Percentiles rank a stretch among this genome's conserved stretches.
Conservation (phyloP, 2,113 vertebrate species). For the Lanius ludovicianus region DNA sequence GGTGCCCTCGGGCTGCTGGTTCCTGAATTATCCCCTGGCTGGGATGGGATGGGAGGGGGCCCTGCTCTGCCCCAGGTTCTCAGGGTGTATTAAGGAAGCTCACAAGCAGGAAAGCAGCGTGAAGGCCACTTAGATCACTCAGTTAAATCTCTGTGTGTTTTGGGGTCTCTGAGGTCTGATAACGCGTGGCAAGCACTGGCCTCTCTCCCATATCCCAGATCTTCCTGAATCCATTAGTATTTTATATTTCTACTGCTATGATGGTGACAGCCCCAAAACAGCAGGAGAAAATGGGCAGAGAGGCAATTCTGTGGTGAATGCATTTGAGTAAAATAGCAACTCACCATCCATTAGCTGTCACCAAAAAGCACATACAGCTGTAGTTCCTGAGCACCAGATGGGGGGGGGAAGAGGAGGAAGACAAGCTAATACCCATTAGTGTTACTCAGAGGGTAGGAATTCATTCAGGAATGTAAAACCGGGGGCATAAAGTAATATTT, state of each 20-base stretch:
- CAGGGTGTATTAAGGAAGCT: neutral
- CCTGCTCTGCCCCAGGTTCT: neutral
- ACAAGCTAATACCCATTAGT: neutral
- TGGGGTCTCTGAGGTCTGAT: neutral
- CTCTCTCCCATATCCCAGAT: neutral
- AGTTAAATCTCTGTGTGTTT: rapidly evolving
- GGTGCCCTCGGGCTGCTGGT: conserved; percentile 60
- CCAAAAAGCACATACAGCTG: neutral
- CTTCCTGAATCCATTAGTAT: neutral
- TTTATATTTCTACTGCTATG: neutral
- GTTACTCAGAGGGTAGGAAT: neutral
- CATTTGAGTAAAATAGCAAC: neutral
- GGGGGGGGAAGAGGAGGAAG: neutral
- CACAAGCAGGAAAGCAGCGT: neutral
- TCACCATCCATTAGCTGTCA: neutral
- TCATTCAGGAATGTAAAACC: neutral
- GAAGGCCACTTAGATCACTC: neutral
- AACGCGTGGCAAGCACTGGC: rapidly evolving
- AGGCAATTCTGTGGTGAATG: neutral
- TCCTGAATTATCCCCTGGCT: neutral
- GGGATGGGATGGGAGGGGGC: neutral
- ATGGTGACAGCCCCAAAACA: neutral
- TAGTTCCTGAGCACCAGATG: neutral
- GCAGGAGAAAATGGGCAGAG: neutral
- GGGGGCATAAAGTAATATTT: neutral